Base-by-base conservation (phyloP, 2,888 invertebrate species). In the Esperia sulphurella region DNA sequence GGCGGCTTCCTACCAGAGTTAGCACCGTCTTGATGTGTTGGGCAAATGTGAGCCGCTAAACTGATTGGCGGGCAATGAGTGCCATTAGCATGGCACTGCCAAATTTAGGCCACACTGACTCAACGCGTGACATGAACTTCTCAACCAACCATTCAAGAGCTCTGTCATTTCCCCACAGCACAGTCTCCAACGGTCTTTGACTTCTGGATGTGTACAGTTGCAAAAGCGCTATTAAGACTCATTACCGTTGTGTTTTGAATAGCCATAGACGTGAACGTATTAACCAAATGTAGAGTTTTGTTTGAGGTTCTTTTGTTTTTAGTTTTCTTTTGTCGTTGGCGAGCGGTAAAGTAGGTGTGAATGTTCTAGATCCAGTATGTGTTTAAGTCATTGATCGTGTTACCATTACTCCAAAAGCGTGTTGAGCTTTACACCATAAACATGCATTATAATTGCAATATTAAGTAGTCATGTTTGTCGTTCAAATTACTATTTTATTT, bases 21-120 rank as follows among this genome's bases (percentile, higher is more conserved):
- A 70, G 58, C 66, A 63, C 64, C 56, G 48, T 59, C 60, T 65
- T 76, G 79, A 81, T 71, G 65, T 59, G 65, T 70, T 71, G 63
- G 59, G 75, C 71, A 78, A 80, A 83, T 75, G 74, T 68, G 61
- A 57, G 65, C 59, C 60, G 75, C 81, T 83, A 81, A 82, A 76
- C 75, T 80, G 77, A 80, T 83, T 83, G 80, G 75, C 82, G 66
- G 65, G 68, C 79, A 80, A 83, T 80, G 79, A 80, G 78, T 70
- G 75, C 63, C 70, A 79, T 84, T 84, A 83, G 76, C 82, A 65
- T 66, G 68, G 66, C 67, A 69, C 77, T 68, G 79, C 73, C 75
- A 73, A 68, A 79, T 75, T 73, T 60, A 65, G 74, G 65, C 64
- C 68, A 60, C 63, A 57, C 59, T 73, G 75, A 71, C 63, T 79